Percentiles rank a stretch among this genome's conserved stretches.
Evolutionary conservation across 2,113 vertebrate genomes (phyloP).

Genomic region (Poeciliopsis retropinna): DNA sequence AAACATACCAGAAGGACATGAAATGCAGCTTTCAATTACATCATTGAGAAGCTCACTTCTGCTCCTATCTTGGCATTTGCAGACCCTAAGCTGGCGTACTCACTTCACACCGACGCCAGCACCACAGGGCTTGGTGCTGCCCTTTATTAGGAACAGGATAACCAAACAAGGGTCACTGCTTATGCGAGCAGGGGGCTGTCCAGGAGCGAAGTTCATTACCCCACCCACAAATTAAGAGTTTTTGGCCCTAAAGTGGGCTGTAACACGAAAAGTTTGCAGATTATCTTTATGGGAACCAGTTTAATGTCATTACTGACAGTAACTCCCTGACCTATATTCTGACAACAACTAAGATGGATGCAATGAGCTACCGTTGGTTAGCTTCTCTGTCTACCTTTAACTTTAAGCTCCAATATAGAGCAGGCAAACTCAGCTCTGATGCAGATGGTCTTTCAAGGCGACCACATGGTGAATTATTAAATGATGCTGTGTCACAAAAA

Average conservation of each 20-base stretch:
- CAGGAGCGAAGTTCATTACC: background rate
- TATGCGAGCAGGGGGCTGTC: background rate
- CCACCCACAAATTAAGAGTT: background rate
- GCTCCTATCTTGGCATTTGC: background rate
- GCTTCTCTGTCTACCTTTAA: background rate
- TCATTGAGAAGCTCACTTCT: background rate
- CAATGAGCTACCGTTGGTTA: background rate
- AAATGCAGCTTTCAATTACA: background rate
- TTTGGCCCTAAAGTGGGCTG: background rate
- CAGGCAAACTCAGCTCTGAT: background rate
- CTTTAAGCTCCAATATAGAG: conserved; percentile 1
- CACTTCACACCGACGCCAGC: background rate
- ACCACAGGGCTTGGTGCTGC: too few relatives aligned
- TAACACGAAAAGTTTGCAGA: too few relatives aligned
- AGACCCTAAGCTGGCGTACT: background rate
- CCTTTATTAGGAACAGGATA: background rate
- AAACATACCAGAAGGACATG: too few relatives aligned
- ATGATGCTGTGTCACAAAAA: background rate
- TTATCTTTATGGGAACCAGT: too few relatives aligned
- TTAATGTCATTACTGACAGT: too few relatives aligned
- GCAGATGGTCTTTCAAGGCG: background rate
- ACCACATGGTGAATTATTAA: background rate
- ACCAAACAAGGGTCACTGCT: background rate
- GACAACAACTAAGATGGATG: background rate
- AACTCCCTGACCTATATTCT: background rate